These are phyloP conservation scores for Bergia sp. DNA, from an alignment of 92 coral and sea anemone species.

Conservation along the genomic window DNA sequence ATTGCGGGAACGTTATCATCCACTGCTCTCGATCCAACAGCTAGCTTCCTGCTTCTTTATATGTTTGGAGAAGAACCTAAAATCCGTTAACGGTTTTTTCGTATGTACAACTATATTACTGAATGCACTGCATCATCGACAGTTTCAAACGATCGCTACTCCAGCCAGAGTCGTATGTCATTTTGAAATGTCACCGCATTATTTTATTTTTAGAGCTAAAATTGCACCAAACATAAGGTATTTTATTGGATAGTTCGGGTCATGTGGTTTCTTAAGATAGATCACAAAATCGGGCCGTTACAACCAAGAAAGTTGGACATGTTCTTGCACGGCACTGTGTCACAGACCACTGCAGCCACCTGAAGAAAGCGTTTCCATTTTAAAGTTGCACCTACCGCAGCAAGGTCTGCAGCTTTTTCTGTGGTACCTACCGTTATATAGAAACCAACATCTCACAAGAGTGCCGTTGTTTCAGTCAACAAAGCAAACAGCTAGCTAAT, in stretches of 20 bases:
- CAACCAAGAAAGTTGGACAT: neutral
- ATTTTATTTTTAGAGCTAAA: neutral
- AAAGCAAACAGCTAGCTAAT: neutral
- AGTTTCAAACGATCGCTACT: too few relatives aligned
- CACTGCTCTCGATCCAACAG: too few relatives aligned
- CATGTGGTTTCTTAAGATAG: neutral
- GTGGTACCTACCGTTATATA: neutral
- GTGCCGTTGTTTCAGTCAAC: slow-evolving; percentile 17
- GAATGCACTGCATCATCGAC: neutral
- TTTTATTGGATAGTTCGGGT: too few relatives aligned
- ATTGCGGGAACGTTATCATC: too few relatives aligned
- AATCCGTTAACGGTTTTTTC: neutral
- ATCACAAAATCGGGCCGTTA: neutral
- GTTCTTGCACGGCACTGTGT: neutral
- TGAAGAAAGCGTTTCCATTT: neutral
- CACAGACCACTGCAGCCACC: neutral
- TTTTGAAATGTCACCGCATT: neutral
- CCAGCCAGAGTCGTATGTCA: neutral
- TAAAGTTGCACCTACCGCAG: neutral
- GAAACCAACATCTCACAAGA: slow-evolving; percentile 6
- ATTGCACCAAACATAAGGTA: neutral
- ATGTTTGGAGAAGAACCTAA: too few relatives aligned
- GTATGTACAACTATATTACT: neutral
- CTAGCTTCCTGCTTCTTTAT: too few relatives aligned
- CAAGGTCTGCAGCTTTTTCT: neutral